phyloP scores from a whole-genome alignment of 1,140 invertebrate genomes.

The Halictus rubicundus region DNA sequence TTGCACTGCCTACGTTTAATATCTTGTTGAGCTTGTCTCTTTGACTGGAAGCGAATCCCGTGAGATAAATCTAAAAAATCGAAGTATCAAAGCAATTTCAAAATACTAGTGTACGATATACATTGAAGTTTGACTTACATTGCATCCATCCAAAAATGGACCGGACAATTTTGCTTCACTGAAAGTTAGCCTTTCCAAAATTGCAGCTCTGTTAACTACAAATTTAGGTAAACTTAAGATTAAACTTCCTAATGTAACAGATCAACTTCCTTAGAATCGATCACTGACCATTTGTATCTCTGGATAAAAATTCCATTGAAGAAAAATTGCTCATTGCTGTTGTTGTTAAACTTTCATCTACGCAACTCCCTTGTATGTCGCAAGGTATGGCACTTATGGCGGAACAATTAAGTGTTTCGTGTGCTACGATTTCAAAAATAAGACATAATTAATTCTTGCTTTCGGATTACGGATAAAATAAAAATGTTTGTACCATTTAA shows the following conservation, averaged over 20 bases:
- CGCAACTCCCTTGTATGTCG: conserved; percentile 43
- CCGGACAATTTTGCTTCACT: conserved; percentile 86
- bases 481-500: conserved; percentile 61
- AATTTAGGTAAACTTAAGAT: background rate
- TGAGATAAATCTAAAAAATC: conserved; percentile 82
- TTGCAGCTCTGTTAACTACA: conserved; percentile 17
- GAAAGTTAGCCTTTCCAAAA: conserved; percentile 83
- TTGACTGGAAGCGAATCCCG: conserved; percentile 84
- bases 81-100: background rate
- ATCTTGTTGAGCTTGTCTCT: conserved; percentile 89
- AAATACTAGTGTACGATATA: background rate
- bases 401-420: conserved; percentile 45
- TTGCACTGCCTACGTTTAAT: conserved; percentile 90
- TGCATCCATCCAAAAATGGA: conserved; percentile 91
- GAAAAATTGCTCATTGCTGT: conserved; percentile 52
- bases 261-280: conserved; percentile 28
- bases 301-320: conserved; percentile 27
- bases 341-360: conserved; percentile 42
- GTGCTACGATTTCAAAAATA: conserved; percentile 17
- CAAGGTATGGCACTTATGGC: conserved; percentile 48
- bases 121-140: conserved; percentile 81
- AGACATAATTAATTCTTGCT: background rate
- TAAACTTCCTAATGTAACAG: conserved; percentile 58
- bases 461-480: background rate
- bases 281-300: conserved; percentile 36